Evolutionary conservation across 2,888 invertebrate genomes (phyloP), one percentile per base, ranked within the genome.

Genomic region (Chrysotoxum bicinctum): DNA sequence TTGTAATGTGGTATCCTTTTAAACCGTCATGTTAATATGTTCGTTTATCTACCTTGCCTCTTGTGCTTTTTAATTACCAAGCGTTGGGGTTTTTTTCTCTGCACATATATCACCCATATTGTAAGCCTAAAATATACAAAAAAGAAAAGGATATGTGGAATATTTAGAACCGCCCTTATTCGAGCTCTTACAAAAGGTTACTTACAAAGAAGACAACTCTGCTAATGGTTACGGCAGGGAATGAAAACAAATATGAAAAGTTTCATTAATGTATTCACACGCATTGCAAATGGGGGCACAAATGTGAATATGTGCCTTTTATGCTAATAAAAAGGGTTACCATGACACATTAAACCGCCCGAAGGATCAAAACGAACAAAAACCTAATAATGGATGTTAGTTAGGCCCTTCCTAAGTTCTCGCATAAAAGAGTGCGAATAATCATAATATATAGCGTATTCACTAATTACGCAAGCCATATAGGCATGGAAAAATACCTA

Each of bases 291-390:
- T 76, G 76, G 76, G 37, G 68, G 76, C 85, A 81, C 72, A 85
- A 81, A 81, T 76, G 85, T 69, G 85, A 81, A 77, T 85, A 80
- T 84, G 84, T 85, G 76, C 76, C 85, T 81, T 85, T 85, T 85
- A 85, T 85, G 85, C 76, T 85, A 85, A 85, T 85, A 76, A 81
- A 85, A 85, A 81, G 85, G 85, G 85, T 85, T 81, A 85, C 81
- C 85, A 85, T 80, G 76, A 80, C 84, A 80, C 84, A 80, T 85
- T 76, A 85, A 80, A 76, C 85, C 76, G 85, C 85, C 81, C 81
- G 72, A 58, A 85, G 68, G 85, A 85, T 85, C 85, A 73, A 58
- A 81, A 68, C 62, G 76, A 76, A 85, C 85, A 81, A 85, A 83
- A 85, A 85, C 73, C 81, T 85, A 85, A 85, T 85, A 85, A 85